phyloP scores from a whole-genome alignment of 2,113 vertebrate genomes.

The Mobula hypostoma region DNA sequence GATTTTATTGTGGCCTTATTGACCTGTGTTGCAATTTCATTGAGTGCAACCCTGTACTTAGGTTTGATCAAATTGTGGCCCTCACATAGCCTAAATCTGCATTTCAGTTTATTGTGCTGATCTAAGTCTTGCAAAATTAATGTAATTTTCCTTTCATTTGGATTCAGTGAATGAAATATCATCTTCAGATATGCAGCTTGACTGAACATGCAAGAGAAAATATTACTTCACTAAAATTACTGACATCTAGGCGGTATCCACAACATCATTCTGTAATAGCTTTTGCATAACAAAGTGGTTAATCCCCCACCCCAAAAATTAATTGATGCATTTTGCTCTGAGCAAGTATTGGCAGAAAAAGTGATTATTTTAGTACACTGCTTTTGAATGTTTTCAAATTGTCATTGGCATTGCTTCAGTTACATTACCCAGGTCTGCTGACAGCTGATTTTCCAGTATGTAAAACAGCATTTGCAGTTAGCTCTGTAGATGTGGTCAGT shows the following conservation, averaged over 20 bases:
- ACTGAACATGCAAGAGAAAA: background rate
- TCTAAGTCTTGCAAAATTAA: background rate
- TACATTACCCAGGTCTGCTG: conserved; percentile 34
- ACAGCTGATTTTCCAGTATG: conserved; percentile 38
- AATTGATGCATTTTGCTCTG: conserved; percentile 32
- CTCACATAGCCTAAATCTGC: background rate
- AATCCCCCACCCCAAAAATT: conserved; percentile 16
- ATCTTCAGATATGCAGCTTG: background rate
- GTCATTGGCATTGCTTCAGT: conserved; percentile 31
- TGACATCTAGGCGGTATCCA: background rate
- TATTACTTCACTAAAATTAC: background rate
- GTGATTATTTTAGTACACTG: conserved; percentile 29
- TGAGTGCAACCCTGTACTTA: background rate
- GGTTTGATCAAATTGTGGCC: background rate
- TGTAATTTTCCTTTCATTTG: background rate
- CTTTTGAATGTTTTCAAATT: conserved; percentile 36
- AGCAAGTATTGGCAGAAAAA: conserved; percentile 32
- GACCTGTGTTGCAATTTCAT: background rate
- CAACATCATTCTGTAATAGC: background rate
- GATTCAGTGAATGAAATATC: background rate
- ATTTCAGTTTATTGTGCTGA: background rate
- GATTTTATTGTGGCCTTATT: too few relatives aligned
- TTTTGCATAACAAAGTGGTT: conserved; percentile 28
- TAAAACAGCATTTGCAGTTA: conserved; percentile 35
- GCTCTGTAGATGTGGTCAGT: conserved; percentile 36